Percentiles rank a stretch among this genome's conserved stretches.
These are phyloP conservation scores for Phaethon lepturus DNA, from an alignment of 2,113 vertebrate genomes.

Conservation along the genomic window DNA sequence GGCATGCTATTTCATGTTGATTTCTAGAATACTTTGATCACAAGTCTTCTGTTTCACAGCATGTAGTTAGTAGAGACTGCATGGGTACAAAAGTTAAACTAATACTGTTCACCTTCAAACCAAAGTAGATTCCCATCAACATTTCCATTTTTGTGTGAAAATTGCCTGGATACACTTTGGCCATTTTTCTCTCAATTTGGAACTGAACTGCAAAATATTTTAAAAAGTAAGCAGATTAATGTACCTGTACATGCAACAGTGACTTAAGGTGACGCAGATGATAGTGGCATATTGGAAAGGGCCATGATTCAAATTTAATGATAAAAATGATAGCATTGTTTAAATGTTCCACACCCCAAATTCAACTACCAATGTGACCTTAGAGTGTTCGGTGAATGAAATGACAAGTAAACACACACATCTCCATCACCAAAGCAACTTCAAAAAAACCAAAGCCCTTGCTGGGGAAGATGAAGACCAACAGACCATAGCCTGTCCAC, in stretches of 20 bases:
- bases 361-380: background rate
- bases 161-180: background rate
- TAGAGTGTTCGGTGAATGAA: background rate
- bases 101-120: background rate
- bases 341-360: background rate
- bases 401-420: background rate
- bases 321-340: background rate
- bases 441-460: background rate
- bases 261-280: background rate
- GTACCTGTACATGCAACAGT: background rate
- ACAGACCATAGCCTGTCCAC: background rate
- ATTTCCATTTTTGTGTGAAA: background rate
- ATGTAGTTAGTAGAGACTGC: background rate
- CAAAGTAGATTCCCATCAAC: background rate
- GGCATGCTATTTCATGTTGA: background rate
- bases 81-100: background rate
- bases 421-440: background rate
- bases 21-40: background rate
- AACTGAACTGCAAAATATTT: background rate
- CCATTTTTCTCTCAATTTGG: background rate
- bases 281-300: background rate
- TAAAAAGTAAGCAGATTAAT: background rate
- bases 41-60: background rate
- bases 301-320: background rate
- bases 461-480: background rate